Base-by-base conservation (phyloP, 2,113 vertebrate species). In the Datnioides undecimradiatus region DNA sequence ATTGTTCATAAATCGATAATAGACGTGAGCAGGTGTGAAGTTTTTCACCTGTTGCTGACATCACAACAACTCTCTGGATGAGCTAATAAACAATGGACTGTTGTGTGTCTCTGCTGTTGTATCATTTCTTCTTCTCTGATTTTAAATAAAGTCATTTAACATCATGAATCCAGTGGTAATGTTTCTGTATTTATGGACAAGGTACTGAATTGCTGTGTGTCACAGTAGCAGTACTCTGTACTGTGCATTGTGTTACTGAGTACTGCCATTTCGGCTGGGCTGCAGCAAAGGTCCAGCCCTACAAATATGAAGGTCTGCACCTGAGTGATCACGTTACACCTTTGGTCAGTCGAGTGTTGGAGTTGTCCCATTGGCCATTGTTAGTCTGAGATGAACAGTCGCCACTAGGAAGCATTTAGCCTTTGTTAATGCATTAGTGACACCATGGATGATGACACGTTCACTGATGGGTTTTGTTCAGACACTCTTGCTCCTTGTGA, bases 111-210 rank as follows among this genome's bases (percentile, higher is more conserved):
- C 16, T 12, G 12, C 8, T 65, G 13, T 2, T 49, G 3, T 33
- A 48, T 27, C 9, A 0, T 3, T 29, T 25, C 13, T 36, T 52
- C 11, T 70, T n/a, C 4, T 68, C 1, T 48, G 43, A 49, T 48
- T 68, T 60, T 51, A 55, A 81, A 80, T 87, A 80, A 90, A 75
- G 19, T 41, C 16, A 11, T 51, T 4, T 80, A 31, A 23, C 2
- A 48, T 65, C 33, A 57, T 63, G 17, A 8, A 13, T n/a, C 9
- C 40, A 43, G 48, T 64, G 2, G 21, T 48, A 1, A 31, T 23
- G 27, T 80, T 16, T 60, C 17, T 67, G 57, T 49, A 3, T 17
- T 25, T 23, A 16, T 12, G 5, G 5, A 40, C 12, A 23, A 6
- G 38, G 13, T 48, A 31, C 9, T 46, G 21, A 57, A 5, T 33